These are phyloP conservation scores for Perca flavescens DNA, from an alignment of 2,113 vertebrate genomes.

Conservation along the genomic window DNA sequence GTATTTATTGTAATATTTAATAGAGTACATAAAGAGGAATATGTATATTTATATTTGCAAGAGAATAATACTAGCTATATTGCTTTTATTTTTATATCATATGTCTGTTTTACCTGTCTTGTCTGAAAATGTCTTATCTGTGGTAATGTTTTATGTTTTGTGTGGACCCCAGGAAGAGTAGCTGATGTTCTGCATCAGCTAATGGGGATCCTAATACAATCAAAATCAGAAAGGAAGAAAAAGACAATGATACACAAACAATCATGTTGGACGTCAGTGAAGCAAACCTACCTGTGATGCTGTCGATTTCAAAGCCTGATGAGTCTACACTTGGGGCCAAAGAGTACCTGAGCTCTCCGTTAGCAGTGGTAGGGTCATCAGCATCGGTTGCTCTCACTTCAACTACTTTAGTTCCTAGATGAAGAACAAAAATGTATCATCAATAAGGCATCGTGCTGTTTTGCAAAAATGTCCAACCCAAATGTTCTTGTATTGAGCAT, in stretches of 20 bases:
- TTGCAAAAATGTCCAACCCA: not conserved
- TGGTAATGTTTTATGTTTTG: too few relatives aligned
- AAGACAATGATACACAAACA: fast-evolving
- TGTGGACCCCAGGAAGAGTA: too few relatives aligned
- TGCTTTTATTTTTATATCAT: too few relatives aligned
- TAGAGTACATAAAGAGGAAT: too few relatives aligned
- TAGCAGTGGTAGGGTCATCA: constrained; percentile 90
- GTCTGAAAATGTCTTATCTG: too few relatives aligned
- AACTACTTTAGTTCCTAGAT: constrained; percentile 87
- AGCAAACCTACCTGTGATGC: constrained; percentile 81
- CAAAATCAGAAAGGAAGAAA: not conserved
- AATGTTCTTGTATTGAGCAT: not conserved
- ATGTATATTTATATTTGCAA: too few relatives aligned
- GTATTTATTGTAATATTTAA: too few relatives aligned
- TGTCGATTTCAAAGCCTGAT: constrained; percentile 86
- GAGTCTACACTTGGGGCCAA: constrained; percentile 73
- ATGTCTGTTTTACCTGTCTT: too few relatives aligned
- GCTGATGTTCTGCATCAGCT: too few relatives aligned
- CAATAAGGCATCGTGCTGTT: not conserved
- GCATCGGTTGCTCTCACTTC: constrained; percentile 89
- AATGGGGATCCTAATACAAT: too few relatives aligned
- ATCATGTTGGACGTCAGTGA: not conserved
- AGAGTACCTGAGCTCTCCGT: constrained; percentile 87
- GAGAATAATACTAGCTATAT: too few relatives aligned
- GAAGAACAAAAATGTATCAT: not conserved